Base-by-base conservation (phyloP, 2,113 vertebrate genomes). In the Coptodon bakossiorum region DNA sequence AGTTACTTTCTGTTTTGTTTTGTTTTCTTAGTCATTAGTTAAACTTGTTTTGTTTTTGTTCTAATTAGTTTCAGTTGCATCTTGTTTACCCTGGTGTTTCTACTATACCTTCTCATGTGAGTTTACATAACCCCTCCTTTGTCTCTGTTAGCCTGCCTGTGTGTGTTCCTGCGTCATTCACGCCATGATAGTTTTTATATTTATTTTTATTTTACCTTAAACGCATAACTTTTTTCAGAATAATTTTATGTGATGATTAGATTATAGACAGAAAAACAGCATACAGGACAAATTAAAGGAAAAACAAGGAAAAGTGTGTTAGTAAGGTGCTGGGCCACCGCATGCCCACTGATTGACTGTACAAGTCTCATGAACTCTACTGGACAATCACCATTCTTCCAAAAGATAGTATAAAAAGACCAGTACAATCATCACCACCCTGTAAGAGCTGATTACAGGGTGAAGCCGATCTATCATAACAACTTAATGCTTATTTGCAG, bases 271-370 rank as follows among this genome's bases (percentile, higher is more conserved):
- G 22, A 68, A 8, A 66, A 68, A 2, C 10, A 66, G 19, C 34
- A 0, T 66, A 19, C 17, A 3, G n/a, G 19, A 40, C 34, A 3
- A 40, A 68, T 22, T 22, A 40, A 68, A 68, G 63, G 36, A 22
- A 40, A 68, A 68, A 68, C 36, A 40, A 68, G 36, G 36, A 68
- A 40, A 68, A 14, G 6, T 40, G 34, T 22, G 19, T 22, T 22
- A 68, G 11, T 40, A 0, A 68, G 63, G 0, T 40, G 36, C n/a
- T 68, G 36, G 36, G 19, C 11, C 11, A 0, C 3, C 4, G 7
- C 63, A 22, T 38, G 11, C 3, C 34, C 10, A 22, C 36, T 68
- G 11, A 36, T 22, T 68, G 19, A 68, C 6, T 40, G 31, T 9
- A 16, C 57, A 68, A 40, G 36, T 40, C 19, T 68, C 11, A 0